phyloP scores from a whole-genome alignment of 2,113 vertebrate species.

The Pachyramphus minor region DNA sequence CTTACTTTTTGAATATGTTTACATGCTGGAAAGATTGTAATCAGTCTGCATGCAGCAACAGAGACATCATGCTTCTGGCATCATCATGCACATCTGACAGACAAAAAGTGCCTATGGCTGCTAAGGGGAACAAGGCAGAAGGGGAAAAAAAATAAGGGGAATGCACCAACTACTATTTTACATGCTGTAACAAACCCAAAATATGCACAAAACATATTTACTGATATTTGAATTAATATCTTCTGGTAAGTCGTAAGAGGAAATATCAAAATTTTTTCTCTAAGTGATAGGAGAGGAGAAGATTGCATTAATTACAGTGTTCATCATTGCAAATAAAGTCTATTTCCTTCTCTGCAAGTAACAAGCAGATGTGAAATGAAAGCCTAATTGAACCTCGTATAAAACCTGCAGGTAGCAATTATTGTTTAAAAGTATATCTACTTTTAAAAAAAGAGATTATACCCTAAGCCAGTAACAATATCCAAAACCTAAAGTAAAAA shows the following conservation, averaged over 20 bases:
- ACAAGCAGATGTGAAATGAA: conserved; percentile 53
- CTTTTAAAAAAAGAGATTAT: conserved; percentile 58
- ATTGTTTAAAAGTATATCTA: conserved; percentile 64
- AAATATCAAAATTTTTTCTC: conserved; percentile 25
- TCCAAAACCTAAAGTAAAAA: conserved; percentile 38
- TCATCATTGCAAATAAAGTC: conserved; percentile 42
- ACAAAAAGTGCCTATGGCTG: background rate
- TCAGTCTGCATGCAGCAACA: conserved; percentile 7
- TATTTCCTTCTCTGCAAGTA: conserved; percentile 44
- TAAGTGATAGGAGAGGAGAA: conserved; percentile 4
- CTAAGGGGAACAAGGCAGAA: background rate
- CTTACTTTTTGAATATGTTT: conserved; percentile 32
- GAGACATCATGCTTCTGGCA: conserved; percentile 6
- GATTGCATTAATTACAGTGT: conserved; percentile 35
- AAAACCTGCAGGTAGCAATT: conserved; percentile 68
- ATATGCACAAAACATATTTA: background rate
- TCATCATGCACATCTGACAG: background rate
- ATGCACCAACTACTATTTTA: background rate
- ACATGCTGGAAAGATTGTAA: background rate
- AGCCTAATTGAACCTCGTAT: conserved; percentile 58
- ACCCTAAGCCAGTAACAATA: conserved; percentile 41
- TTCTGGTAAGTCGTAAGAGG: background rate
- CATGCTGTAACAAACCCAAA: conserved; percentile 16
- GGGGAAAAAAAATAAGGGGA: background rate
- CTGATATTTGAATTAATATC: background rate